Percentiles rank a stretch among this genome's conserved stretches.
Conservation (phyloP, 1,140 invertebrate species). For the Ganaspis sp. region DNA sequence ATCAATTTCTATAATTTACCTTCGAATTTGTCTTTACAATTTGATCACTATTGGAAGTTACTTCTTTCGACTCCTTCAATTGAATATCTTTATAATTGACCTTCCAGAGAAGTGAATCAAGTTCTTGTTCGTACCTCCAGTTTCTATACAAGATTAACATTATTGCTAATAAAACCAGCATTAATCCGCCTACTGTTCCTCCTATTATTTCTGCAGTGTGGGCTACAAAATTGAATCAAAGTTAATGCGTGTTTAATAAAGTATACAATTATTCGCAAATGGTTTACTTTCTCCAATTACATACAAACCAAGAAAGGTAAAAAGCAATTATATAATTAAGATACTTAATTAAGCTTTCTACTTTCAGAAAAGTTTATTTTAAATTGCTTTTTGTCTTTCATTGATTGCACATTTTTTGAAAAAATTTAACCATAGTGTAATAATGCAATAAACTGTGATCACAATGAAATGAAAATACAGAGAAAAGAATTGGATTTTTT, state of each 20-base stretch:
- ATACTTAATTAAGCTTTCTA: too few relatives aligned
- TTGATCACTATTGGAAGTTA: constrained; percentile 47
- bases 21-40: constrained; percentile 61
- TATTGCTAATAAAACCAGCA: constrained; percentile 83
- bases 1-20: constrained; percentile 43
- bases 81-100: constrained; percentile 94
- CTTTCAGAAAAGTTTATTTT: too few relatives aligned
- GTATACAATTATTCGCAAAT: background rate
- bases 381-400: too few relatives aligned
- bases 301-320: too few relatives aligned
- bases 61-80: constrained; percentile 76
- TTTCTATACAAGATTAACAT: constrained; percentile 88
- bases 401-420: too few relatives aligned
- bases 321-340: too few relatives aligned
- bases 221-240: constrained; percentile 74
- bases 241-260: background rate
- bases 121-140: constrained; percentile 95
- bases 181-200: constrained; percentile 85
- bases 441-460: too few relatives aligned
- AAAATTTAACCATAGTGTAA: too few relatives aligned
- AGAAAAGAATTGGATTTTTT: too few relatives aligned
- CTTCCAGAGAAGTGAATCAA: constrained; percentile 96
- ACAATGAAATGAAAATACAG: too few relatives aligned
- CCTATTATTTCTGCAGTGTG: constrained; percentile 89
- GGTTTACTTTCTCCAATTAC: background rate